phyloP scores from a whole-genome alignment of 2,797 vertebrate genomes.

The Pseudochaenichthys georgianus region DNA sequence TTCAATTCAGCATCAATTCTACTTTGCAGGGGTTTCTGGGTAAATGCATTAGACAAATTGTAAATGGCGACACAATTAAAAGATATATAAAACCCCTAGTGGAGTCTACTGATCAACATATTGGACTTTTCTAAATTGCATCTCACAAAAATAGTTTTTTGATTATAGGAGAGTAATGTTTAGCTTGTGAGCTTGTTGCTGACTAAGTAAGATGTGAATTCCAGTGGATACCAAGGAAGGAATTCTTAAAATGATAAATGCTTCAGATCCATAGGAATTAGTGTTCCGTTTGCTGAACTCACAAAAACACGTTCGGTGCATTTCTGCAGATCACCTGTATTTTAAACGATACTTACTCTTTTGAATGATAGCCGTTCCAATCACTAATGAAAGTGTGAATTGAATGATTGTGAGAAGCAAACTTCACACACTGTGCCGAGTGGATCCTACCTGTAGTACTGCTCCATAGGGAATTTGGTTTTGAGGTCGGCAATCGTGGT shows the following conservation, averaged over 20 bases:
- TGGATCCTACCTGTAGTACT: constrained; percentile 92
- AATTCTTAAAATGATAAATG: too few relatives aligned
- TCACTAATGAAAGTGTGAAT: too few relatives aligned
- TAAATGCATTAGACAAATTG: not conserved
- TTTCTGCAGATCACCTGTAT: not conserved
- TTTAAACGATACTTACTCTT: not conserved
- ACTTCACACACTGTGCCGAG: too few relatives aligned
- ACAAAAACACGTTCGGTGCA: not conserved
- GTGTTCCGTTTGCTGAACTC: not conserved
- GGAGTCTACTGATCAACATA: too few relatives aligned
- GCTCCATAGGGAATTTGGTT: constrained; percentile 94
- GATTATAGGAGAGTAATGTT: not conserved
- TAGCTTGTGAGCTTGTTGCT: not conserved
- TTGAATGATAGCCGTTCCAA: too few relatives aligned
- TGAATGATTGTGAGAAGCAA: too few relatives aligned
- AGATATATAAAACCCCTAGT: too few relatives aligned
- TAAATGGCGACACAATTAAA: too few relatives aligned
- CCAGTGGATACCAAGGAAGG: too few relatives aligned
- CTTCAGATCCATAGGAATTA: not conserved
- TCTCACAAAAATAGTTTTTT: not conserved
- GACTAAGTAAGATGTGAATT: not conserved
- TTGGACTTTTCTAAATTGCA: too few relatives aligned
- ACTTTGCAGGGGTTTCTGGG: not conserved
- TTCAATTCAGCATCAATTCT: not conserved
- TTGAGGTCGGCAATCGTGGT: constrained; percentile 92